Percentiles rank a stretch among this genome's conserved stretches.
Conservation (phyloP, 2,113 vertebrate genomes). For the Cyanoramphus novaezelandiae region DNA sequence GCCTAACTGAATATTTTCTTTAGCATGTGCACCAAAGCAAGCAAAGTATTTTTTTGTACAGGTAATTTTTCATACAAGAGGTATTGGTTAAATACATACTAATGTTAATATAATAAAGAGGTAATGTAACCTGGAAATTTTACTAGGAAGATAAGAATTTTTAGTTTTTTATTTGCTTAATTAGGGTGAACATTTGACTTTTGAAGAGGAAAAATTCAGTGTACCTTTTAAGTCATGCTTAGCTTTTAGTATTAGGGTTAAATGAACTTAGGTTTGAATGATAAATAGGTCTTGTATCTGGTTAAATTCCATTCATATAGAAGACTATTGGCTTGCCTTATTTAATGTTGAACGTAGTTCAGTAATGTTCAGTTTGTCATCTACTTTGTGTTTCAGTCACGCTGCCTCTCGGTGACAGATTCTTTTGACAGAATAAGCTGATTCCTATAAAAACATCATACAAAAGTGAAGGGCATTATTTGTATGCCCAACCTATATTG, state of each 20-base stretch:
- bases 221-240: background rate
- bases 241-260: background rate
- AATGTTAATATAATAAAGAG: background rate
- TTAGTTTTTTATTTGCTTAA: background rate
- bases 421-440: background rate
- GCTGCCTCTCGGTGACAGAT: background rate
- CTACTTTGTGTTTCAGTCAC: background rate
- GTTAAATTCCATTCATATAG: background rate
- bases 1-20: background rate
- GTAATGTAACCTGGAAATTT: background rate
- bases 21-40: background rate
- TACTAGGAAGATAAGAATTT: background rate
- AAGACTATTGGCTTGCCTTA: background rate
- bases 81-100: background rate
- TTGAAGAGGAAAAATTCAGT: background rate
- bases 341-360: background rate
- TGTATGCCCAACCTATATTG: background rate
- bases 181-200: background rate
- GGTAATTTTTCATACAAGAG: background rate
- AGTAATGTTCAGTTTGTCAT: background rate
- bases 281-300: background rate
- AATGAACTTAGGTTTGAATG: background rate
- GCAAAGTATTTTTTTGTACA: background rate
- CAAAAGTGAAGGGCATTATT: background rate
- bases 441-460: background rate